Base-by-base conservation (phyloP, 2,888 invertebrate species). In the Phengaris arion region DNA sequence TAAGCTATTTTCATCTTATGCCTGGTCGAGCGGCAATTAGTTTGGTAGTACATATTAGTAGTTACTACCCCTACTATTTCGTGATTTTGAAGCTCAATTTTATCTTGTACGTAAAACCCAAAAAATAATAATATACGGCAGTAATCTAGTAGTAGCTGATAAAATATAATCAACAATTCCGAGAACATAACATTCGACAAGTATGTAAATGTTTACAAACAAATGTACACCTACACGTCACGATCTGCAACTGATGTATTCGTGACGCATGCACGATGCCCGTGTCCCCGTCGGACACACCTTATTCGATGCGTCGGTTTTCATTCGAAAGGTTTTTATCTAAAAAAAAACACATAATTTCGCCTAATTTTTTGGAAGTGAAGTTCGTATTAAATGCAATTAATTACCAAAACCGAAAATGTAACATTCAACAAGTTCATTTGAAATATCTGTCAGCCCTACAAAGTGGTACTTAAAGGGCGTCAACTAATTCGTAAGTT, bases 231-330 rank as follows among this genome's bases (percentile, higher is more conserved):
- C 64, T 64, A 64, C 64, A 64, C 13, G 35, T 35, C 64, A 64
- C 64, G 35, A 64, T 64, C 64, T 64, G 64, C 64, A 64, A 13
- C 64, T 64, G 64, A 64, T 64, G 35, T 64, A 45, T 45, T 45
- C 35, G 45, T 78, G 77, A 81, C 79, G 77, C 79, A 82, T 81
- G 74, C 75, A 59, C 6, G 22, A 22, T 59, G 59, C 59, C 22
- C 59, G 22, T 59, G 22, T 59, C 22, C 9, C 22, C 9, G 59
- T 59, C 59, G 5, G 45, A 64, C 35, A 64, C 64, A 64, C 64
- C 64, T 22, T 64, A 35, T 64, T 64, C 12, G 2, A 10, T 64
- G 12, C 64, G 13, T 64, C 64, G 6, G 12, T 64, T 12, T 12
- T 64, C 22, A 64, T 64, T 35, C 59, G 9, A 10, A 22, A 6